phyloP scores from a whole-genome alignment of 2,888 invertebrate genomes.

The Iselma pallidipennis region DNA sequence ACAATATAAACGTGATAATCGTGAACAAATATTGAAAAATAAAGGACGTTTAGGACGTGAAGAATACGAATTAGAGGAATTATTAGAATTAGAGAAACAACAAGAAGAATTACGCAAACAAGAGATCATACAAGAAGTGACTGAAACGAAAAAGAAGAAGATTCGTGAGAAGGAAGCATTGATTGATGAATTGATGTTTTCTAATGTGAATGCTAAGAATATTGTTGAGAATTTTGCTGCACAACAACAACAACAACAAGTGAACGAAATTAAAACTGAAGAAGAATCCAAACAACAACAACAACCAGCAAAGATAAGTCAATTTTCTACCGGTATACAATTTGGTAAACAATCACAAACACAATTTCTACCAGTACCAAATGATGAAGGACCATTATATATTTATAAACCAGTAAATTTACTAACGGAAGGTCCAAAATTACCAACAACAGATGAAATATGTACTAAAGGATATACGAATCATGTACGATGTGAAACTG shows the following conservation, averaged over 20 bases:
- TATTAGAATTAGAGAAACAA: constrained; percentile 79
- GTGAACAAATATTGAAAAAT: constrained; percentile 79
- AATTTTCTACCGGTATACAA: constrained; percentile 87
- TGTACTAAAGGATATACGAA: constrained; percentile 69
- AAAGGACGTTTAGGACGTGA: constrained; percentile 77
- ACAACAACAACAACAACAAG: constrained; percentile 55
- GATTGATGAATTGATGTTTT: constrained; percentile 94
- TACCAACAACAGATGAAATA: constrained; percentile 69
- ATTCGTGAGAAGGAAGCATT: constrained; percentile 87
- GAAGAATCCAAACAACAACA: constrained; percentile 52
- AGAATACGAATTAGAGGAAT: constrained; percentile 84
- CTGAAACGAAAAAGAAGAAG: constrained; percentile 78
- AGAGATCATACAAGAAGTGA: constrained; percentile 70
- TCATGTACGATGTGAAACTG: constrained; percentile 74
- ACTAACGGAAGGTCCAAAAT: constrained; percentile 72
- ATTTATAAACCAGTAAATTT: constrained; percentile 66
- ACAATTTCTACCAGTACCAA: constrained; percentile 69
- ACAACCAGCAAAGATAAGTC: constrained; percentile 60
- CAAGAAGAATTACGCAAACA: constrained; percentile 74
- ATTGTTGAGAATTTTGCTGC: constrained; percentile 80
- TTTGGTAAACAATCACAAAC: constrained; percentile 69
- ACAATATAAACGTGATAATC: constrained; percentile 88
- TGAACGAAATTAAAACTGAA: constrained; percentile 68
- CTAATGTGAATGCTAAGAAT: constrained; percentile 85
- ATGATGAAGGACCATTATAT: constrained; percentile 79